Evolutionary conservation across 2,888 invertebrate species (phyloP).

Genomic region (Darwinula stevensoni): DNA sequence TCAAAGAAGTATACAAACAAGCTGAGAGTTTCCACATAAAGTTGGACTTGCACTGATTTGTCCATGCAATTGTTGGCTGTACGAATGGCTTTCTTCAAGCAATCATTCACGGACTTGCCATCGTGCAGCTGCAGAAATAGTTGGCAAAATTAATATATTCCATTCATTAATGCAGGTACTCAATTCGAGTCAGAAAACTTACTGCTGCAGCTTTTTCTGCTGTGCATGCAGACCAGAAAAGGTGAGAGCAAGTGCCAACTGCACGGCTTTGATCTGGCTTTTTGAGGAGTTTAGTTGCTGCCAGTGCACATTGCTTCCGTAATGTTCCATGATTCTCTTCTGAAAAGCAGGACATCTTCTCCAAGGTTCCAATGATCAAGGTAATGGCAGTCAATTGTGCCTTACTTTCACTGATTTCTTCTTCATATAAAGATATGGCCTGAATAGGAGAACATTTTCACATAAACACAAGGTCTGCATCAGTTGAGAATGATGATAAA

Average conservation of each 20-base stretch:
- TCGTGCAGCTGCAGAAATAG: conserved; percentile 38
- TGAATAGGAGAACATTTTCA: conserved; percentile 16
- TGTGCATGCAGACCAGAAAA: conserved; percentile 70
- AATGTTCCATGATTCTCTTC: conserved; percentile 93
- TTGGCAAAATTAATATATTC: too few relatives aligned
- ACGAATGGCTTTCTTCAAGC: conserved; percentile 73
- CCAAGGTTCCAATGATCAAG: conserved; percentile 75
- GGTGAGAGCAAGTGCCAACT: conserved; percentile 69
- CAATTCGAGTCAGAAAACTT: too few relatives aligned
- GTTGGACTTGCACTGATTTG: conserved; percentile 73
- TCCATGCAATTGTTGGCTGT: conserved; percentile 97
- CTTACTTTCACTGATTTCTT: conserved; percentile 90
- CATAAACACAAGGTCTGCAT: conserved; percentile 4
- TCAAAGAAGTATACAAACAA: conserved; percentile 78
- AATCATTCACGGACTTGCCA: conserved; percentile 68
- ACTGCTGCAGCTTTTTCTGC: background rate
- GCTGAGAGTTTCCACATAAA: conserved; percentile 78
- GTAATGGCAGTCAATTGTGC: conserved; percentile 88
- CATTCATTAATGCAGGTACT: background rate
- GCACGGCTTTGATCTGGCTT: conserved; percentile 95
- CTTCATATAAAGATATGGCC: conserved; percentile 90
- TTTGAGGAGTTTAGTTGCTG: conserved; percentile 79
- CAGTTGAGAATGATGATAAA: conserved; percentile 4
- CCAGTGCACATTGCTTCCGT: conserved; percentile 77
- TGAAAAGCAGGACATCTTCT: conserved; percentile 74